These are phyloP conservation scores for Paraescarpia echinospica DNA, from an alignment of 1,140 invertebrate genomes.

Conservation along the genomic window DNA sequence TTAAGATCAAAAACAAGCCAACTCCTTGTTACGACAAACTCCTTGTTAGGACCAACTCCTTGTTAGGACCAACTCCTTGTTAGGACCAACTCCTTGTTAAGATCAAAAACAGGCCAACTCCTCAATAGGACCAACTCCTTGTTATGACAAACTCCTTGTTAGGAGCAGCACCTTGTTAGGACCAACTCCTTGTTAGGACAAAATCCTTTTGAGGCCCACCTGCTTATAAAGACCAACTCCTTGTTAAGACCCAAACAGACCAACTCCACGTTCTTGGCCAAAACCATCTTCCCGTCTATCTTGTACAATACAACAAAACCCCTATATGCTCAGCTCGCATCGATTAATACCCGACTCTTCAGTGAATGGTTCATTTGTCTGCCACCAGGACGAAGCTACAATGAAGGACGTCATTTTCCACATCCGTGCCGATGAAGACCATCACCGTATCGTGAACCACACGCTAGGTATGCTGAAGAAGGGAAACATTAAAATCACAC, in stretches of 20 bases:
- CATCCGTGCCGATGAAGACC: conserved; percentile 55
- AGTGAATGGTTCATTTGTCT: conserved; percentile 3
- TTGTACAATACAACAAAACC: neutral
- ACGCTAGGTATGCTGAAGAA: conserved; percentile 48
- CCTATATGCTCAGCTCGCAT: neutral
- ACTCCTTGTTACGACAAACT: no score
- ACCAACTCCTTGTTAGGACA: neutral
- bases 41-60: no score
- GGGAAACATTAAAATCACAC: conserved; percentile 41
- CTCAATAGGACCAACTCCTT: neutral
- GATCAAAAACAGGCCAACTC: neutral
- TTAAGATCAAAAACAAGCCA: no score
- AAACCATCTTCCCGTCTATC: neutral
- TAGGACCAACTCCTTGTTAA: neutral
- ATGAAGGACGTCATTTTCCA: conserved; percentile 53
- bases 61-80: neutral
- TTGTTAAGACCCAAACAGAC: neutral
- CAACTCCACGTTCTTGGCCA: neutral
- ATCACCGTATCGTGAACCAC: conserved; percentile 57
- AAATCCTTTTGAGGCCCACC: neutral
- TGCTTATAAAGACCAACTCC: neutral
- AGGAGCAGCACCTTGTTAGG: neutral
- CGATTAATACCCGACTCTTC: neutral
- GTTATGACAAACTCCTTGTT: neutral
- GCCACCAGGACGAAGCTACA: conserved; percentile 40